Conservation (phyloP, 2,113 vertebrate genomes). For the Cairina moschata region DNA sequence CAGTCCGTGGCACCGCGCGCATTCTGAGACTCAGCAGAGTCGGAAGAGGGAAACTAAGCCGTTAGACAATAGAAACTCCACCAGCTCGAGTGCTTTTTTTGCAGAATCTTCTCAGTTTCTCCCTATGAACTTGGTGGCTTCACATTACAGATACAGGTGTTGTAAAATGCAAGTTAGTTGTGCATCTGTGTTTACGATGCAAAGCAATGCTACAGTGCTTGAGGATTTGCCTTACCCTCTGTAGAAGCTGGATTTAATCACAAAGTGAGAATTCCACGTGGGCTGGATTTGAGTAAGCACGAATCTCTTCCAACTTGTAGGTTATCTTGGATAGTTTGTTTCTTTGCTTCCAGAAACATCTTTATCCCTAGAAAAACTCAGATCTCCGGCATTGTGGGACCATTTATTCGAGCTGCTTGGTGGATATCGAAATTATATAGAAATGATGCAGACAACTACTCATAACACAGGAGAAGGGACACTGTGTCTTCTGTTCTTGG, state of each 20-base stretch:
- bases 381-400: neutral
- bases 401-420: neutral
- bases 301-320: neutral
- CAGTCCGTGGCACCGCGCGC: neutral
- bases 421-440: neutral
- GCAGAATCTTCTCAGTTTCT: neutral
- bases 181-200: neutral
- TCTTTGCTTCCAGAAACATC: neutral
- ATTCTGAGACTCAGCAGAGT: neutral
- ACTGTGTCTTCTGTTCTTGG: rapidly evolving
- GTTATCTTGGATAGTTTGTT: neutral
- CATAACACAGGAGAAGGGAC: neutral
- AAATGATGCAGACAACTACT: neutral
- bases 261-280: neutral
- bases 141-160: neutral
- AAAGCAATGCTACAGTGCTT: rapidly evolving
- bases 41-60: neutral
- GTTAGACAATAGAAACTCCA: neutral
- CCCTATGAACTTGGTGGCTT: neutral
- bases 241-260: neutral
- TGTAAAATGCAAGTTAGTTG: neutral
- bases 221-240: neutral
- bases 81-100: neutral
- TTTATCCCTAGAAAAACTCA: neutral
- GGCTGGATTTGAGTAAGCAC: neutral